These are phyloP conservation scores for Megastigmus dorsalis DNA, from an alignment of 2,888 invertebrate genomes.

Conservation along the genomic window DNA sequence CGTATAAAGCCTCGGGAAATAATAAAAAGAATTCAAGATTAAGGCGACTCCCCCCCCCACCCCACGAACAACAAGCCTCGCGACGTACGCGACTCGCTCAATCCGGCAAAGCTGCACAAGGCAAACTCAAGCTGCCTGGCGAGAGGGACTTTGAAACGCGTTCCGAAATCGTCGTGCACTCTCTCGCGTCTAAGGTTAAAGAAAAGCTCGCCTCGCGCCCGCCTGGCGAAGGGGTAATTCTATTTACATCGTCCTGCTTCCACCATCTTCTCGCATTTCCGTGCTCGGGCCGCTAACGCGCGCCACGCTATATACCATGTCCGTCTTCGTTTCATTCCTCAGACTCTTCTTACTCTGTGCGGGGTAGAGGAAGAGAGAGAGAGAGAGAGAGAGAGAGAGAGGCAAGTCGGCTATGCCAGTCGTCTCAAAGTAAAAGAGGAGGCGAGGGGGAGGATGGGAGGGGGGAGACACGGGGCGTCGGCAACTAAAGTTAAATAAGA, in stretches of 20 bases:
- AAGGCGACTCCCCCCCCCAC: neutral
- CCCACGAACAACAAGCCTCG: slow-evolving; percentile 7
- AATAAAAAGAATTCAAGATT: slow-evolving; percentile 42
- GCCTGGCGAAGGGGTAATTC: slow-evolving; percentile 48
- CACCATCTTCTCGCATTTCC: slow-evolving; percentile 47
- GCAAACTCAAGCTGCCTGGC: too few species aligned
- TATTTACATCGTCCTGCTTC: slow-evolving; percentile 53
- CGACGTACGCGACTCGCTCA: too few species aligned
- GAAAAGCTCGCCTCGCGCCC: slow-evolving; percentile 20
- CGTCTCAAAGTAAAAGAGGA: too few species aligned
- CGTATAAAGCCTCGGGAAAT: slow-evolving; percentile 44
- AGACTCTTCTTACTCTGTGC: slow-evolving; percentile 19
- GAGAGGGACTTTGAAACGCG: slow-evolving; percentile 17
- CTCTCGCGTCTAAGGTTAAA: neutral
- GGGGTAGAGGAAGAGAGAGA: slow-evolving; percentile 36
- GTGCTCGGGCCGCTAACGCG: neutral
- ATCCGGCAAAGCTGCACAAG: too few species aligned
- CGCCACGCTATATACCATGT: neutral
- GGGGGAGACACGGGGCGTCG: slow-evolving; percentile 12
- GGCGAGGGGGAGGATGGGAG: neutral
- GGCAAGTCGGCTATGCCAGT: too few species aligned
- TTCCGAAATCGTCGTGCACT: slow-evolving; percentile 35
- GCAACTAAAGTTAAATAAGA: slow-evolving; percentile 63
- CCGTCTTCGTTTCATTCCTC: slow-evolving; percentile 40
- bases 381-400: slow-evolving; percentile 30